These are phyloP conservation scores for Ectemnius cavifrons DNA, from an alignment of 2,888 invertebrate species.

Conservation along the genomic window DNA sequence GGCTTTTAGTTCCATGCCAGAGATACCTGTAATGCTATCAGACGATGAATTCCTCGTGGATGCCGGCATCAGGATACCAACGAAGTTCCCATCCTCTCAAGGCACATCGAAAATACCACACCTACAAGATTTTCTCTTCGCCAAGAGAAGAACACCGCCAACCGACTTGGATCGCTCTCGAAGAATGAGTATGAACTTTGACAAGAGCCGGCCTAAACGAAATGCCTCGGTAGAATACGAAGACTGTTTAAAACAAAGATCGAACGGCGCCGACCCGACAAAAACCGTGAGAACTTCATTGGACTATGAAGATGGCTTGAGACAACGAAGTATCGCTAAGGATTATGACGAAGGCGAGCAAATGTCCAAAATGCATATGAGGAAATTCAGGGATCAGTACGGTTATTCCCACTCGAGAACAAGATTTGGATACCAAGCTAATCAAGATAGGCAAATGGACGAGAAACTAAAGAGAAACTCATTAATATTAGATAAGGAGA, in stretches of 20 bases:
- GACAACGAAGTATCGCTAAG: conserved; percentile 48
- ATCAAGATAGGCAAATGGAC: conserved; percentile 46
- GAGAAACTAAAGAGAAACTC: conserved; percentile 66
- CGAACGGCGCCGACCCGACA: conserved; percentile 52
- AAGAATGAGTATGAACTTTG: conserved; percentile 55
- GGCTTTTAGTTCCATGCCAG: conserved; percentile 76
- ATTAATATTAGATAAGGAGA: conserved; percentile 64
- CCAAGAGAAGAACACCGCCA: conserved; percentile 57
- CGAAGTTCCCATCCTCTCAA: conserved; percentile 69
- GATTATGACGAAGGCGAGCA: conserved; percentile 56
- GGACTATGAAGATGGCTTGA: conserved; percentile 67
- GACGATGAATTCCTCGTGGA: conserved; percentile 76
- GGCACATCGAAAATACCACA: conserved; percentile 72
- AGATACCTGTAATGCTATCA: conserved; percentile 71
- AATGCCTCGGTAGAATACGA: conserved; percentile 65
- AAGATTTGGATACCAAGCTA: conserved; percentile 54
- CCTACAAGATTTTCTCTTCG: conserved; percentile 68
- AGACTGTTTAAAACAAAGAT: conserved; percentile 64
- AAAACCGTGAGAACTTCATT: conserved; percentile 59
- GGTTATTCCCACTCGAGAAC: conserved; percentile 52
- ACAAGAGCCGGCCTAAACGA: conserved; percentile 61
- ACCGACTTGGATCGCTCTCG: conserved; percentile 58
- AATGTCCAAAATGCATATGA: conserved; percentile 50
- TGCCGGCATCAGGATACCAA: conserved; percentile 74
- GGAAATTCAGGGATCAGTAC: conserved; percentile 54